Percentiles rank a stretch among this genome's conserved stretches.
These are phyloP conservation scores for Desmophyllum pertusum DNA, from an alignment of 92 coral and sea anemone species.

Conservation along the genomic window DNA sequence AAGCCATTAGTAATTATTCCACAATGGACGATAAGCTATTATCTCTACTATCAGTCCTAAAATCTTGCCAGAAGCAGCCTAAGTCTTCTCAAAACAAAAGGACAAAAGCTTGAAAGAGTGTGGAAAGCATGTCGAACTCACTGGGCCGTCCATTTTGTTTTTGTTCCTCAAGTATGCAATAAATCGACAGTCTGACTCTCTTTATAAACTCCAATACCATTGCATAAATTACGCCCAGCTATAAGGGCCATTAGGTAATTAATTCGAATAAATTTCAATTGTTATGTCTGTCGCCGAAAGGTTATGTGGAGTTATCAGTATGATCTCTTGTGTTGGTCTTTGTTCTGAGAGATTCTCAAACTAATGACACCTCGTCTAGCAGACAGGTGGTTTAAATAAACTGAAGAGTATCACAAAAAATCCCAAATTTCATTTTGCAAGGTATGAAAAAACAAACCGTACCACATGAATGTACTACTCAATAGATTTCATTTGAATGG, in stretches of 20 bases:
- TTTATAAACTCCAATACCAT: neutral
- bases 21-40: neutral
- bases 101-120: neutral
- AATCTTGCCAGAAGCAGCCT: neutral
- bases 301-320: too few relatives aligned
- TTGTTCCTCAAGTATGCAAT: neutral
- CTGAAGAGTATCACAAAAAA: too few relatives aligned
- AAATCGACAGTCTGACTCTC: neutral
- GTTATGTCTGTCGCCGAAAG: too few relatives aligned
- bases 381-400: too few relatives aligned
- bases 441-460: too few relatives aligned
- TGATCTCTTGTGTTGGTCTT: too few relatives aligned
- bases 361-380: too few relatives aligned
- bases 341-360: too few relatives aligned
- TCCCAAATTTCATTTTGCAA: too few relatives aligned
- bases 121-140: neutral
- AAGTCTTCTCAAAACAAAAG: neutral
- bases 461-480: neutral
- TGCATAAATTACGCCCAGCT: neutral
- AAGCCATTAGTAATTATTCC: neutral
- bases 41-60: neutral
- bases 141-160: neutral
- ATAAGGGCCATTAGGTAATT: too few relatives aligned
- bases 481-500: constrained; percentile 3
- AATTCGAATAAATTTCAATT: too few relatives aligned